A percentile compares a stretch with the other conserved stretches of the same genome.
phyloP scores from a whole-genome alignment of 2,113 vertebrate genomes.

The Passer montanus region DNA sequence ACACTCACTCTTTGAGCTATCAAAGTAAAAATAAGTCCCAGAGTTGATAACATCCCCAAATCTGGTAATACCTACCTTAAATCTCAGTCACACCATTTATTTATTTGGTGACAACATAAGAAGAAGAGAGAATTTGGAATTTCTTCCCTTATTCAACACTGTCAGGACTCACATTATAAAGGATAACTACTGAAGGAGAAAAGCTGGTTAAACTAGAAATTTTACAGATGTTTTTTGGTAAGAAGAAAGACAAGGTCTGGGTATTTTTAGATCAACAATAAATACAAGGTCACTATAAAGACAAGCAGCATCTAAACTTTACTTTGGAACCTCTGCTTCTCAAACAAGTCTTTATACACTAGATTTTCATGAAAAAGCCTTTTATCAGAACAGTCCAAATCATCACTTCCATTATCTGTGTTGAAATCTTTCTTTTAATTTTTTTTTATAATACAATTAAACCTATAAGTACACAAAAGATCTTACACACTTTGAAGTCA shows the following conservation, averaged over 20 bases:
- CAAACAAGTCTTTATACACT: background rate
- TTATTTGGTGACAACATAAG: background rate
- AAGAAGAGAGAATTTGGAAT: background rate
- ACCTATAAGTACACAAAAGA: background rate
- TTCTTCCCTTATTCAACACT: background rate
- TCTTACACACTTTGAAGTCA: background rate
- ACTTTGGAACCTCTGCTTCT: background rate
- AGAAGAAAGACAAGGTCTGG: background rate
- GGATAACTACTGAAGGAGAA: background rate
- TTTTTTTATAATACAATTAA: background rate
- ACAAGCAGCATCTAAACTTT: background rate
- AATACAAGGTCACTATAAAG: background rate
- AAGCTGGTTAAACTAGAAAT: background rate
- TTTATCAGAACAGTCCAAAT: background rate
- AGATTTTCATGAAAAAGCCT: background rate
- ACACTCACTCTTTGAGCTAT: background rate
- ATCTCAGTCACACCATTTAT: background rate
- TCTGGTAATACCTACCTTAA: background rate
- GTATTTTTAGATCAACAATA: background rate
- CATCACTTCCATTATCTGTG: background rate
- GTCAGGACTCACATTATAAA: background rate
- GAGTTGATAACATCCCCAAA: background rate
- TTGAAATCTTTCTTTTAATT: background rate
- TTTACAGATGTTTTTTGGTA: background rate
- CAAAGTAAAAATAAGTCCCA: background rate